Conservation (phyloP, 2,113 vertebrate genomes). For the Numenius arquata region DNA sequence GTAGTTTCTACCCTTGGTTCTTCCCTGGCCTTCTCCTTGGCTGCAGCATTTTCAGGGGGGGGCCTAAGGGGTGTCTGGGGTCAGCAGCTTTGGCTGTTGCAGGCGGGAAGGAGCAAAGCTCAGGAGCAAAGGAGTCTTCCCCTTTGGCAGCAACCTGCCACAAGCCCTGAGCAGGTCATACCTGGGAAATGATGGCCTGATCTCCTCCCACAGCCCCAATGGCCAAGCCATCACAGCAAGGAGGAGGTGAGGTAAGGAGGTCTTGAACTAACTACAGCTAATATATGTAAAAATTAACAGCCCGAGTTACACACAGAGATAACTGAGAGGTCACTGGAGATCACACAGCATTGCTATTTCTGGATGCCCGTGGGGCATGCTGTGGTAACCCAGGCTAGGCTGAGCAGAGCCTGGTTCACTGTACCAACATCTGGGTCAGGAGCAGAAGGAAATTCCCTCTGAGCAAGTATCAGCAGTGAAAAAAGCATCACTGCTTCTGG, state of each 20-base stretch:
- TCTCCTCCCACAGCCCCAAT: neutral
- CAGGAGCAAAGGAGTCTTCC: neutral
- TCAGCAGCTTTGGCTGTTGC: neutral
- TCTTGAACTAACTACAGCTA: neutral
- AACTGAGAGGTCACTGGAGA: neutral
- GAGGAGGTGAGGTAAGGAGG: neutral
- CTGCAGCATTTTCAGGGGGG: neutral
- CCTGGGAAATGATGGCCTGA: neutral
- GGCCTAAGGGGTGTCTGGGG: neutral
- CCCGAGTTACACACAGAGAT: neutral
- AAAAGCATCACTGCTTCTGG: neutral
- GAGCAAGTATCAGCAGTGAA: neutral
- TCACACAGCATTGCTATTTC: slow-evolving; percentile 1
- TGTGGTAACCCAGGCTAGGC: neutral
- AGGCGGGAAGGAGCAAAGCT: neutral
- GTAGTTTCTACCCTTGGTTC: neutral
- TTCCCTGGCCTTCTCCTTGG: neutral
- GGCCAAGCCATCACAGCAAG: neutral
- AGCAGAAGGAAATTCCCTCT: slow-evolving; percentile 6
- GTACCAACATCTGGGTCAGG: neutral
- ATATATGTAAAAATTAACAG: slow-evolving; percentile 16
- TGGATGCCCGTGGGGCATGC: neutral
- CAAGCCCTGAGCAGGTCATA: neutral
- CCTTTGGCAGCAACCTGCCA: neutral
- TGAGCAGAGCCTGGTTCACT: neutral